These are phyloP conservation scores for Brassicogethes aeneus DNA, from an alignment of 2,888 invertebrate genomes.

Conservation along the genomic window DNA sequence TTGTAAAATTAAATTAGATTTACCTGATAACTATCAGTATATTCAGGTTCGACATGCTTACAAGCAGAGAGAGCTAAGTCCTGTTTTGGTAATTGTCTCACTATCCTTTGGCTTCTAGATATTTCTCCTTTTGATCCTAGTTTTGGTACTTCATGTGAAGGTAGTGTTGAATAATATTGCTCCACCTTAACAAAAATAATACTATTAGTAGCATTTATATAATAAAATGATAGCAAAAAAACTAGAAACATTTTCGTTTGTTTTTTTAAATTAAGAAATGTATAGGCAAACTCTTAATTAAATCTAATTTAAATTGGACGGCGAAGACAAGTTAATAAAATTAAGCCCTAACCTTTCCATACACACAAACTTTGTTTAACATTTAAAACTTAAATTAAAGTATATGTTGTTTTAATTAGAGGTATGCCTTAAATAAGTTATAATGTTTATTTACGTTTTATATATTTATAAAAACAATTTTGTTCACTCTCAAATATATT, in stretches of 20 bases:
- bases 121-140: constrained; percentile 69
- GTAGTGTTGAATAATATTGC: constrained; percentile 85
- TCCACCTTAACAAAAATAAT: constrained; percentile 60
- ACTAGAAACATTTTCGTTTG: constrained; percentile 7
- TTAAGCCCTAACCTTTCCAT: no score
- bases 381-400: no score
- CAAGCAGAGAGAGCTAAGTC: constrained; percentile 87
- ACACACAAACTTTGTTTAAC: no score
- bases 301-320: no score
- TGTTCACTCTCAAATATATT: no score
- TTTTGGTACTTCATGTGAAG: constrained; percentile 58
- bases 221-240: not conserved
- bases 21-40: constrained; percentile 66
- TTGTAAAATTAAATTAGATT: no score
- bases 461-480: no score
- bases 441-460: no score
- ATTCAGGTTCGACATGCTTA: constrained; percentile 70
- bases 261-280: constrained; percentile 3
- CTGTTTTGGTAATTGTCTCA: constrained; percentile 87
- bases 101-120: constrained; percentile 71
- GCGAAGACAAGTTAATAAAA: no score
- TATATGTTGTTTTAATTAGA: no score
- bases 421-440: no score
- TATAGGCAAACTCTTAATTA: no score
- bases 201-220: constrained; percentile 1